Evolutionary conservation across 2,797 vertebrate species (phyloP).

Genomic region (Notolepis coatsorum): DNA sequence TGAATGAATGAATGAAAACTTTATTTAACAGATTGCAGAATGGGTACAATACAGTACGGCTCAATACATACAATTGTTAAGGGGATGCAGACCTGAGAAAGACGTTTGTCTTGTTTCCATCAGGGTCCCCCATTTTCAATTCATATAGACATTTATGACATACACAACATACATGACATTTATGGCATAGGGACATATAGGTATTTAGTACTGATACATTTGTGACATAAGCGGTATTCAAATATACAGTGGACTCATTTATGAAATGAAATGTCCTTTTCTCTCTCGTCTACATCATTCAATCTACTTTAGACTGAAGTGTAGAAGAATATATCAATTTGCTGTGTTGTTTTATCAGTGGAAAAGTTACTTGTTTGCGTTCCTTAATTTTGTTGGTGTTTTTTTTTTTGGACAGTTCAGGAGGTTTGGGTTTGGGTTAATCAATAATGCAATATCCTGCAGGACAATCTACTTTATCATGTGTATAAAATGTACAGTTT

Average conservation of each 20-base stretch:
- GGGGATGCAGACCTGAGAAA: no score
- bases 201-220: no score
- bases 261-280: slow-evolving; percentile 5
- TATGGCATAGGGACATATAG: no score
- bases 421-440: slow-evolving; percentile 40
- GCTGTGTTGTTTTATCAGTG: slow-evolving; percentile 77
- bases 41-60: no score
- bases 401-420: slow-evolving; percentile 44
- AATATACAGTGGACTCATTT: slow-evolving; percentile 1
- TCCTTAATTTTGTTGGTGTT: slow-evolving; percentile 54
- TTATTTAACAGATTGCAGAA: no score
- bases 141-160: no score
- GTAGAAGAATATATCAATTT: slow-evolving; percentile 79
- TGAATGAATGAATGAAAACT: no score
- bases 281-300: slow-evolving; percentile 46
- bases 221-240: no score
- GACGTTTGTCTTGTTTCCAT: no score
- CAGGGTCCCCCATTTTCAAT: no score
- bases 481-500: slow-evolving; percentile 91
- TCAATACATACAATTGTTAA: no score
- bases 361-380: slow-evolving; percentile 59
- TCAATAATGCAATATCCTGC: slow-evolving; percentile 47
- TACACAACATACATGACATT: no score
- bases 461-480: slow-evolving; percentile 55
- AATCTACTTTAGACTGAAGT: slow-evolving; percentile 66